Evolutionary conservation across 2,113 vertebrate genomes (phyloP).

Genomic region (Ptyas mucosa): DNA sequence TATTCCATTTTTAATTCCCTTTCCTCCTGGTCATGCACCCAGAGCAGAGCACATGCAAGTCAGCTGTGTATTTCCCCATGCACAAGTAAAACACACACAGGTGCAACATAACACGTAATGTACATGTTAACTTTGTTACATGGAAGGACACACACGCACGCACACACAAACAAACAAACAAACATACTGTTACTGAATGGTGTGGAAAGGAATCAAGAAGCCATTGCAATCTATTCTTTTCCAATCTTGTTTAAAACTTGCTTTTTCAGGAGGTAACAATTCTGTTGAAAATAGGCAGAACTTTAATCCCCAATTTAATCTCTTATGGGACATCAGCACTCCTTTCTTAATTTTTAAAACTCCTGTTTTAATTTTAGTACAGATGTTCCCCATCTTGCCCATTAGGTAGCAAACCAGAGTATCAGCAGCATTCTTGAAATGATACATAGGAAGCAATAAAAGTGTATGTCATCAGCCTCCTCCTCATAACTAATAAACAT

Average conservation of each 20-base stretch:
- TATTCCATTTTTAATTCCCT: background rate
- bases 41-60: background rate
- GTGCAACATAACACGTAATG: background rate
- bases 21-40: background rate
- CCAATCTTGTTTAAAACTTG: background rate
- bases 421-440: background rate
- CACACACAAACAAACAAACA: background rate
- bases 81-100: background rate
- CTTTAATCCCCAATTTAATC: background rate
- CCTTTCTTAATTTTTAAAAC: background rate
- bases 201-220: background rate
- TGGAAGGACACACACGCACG: background rate
- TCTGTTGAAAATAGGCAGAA: background rate
- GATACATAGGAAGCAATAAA: background rate
- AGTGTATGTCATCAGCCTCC: background rate
- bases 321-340: background rate
- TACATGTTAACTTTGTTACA: background rate
- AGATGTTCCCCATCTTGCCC: background rate
- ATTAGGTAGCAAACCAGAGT: background rate
- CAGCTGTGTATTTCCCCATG: background rate
- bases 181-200: background rate
- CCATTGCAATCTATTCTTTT: background rate
- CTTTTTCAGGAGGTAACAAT: background rate
- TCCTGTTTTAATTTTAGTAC: background rate
- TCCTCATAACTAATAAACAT: background rate